Conservation (phyloP, 2,113 vertebrate species). For the Heterotilapia buettikoferi region DNA sequence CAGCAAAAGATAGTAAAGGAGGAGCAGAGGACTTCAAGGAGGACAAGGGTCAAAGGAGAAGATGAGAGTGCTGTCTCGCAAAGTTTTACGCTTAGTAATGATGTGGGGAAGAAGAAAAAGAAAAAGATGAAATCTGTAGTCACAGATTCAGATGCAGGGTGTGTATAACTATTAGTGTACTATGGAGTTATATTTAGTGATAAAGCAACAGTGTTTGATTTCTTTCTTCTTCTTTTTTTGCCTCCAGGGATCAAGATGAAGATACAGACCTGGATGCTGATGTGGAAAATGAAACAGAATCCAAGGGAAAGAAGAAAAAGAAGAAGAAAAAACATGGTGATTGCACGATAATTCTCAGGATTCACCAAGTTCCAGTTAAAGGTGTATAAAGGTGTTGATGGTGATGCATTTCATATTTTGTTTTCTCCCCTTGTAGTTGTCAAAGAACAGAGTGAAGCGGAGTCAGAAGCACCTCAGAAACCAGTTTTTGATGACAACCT, state of each 20-base stretch:
- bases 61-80: slow-evolving; percentile 64
- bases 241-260: slow-evolving; percentile 36
- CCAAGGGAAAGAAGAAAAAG: slow-evolving; percentile 81
- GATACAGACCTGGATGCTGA: slow-evolving; percentile 36
- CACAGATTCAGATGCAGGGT: slow-evolving; percentile 78
- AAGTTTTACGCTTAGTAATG: slow-evolving; percentile 68
- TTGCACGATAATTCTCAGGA: neutral
- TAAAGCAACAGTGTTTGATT: neutral
- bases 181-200: neutral
- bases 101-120: slow-evolving; percentile 80
- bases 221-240: neutral
- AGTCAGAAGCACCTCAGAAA: slow-evolving; percentile 55
- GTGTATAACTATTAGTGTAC: neutral
- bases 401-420: neutral
- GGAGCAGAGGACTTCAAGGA: slow-evolving; percentile 76
- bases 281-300: slow-evolving; percentile 49
- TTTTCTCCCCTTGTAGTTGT: slow-evolving; percentile 52
- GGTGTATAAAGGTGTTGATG: neutral
- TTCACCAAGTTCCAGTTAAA: neutral
- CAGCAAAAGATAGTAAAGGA: slow-evolving; percentile 80
- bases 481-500: slow-evolving; percentile 76
- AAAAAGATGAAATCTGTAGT: slow-evolving; percentile 78
- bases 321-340: slow-evolving; percentile 77
- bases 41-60: slow-evolving; percentile 68
- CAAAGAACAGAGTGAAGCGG: slow-evolving; percentile 57